Evolutionary conservation across 2,888 invertebrate species (phyloP), one percentile per base, ranked within the genome.

Genomic region (Microplitis deprimator): DNA sequence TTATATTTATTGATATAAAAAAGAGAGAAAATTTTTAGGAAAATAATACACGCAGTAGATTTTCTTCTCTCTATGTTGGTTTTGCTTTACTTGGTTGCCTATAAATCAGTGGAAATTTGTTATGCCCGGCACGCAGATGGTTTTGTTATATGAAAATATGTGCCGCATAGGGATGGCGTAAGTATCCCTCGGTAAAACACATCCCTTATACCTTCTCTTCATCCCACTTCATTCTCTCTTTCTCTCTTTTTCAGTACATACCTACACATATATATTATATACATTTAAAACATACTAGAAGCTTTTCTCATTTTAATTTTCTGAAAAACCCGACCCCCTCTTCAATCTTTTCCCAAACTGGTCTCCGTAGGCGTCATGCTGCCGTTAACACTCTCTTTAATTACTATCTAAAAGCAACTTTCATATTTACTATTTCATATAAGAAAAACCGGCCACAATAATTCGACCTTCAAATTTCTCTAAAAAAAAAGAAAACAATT

Each of bases 91-190:
- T 83, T 76, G 79, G 81, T 82, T 84, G 84, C 83, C 89, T 87
- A 90, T 90, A 90, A 90, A 90, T 90, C 90, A 90, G 89, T 85
- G 84, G 88, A 88, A 89, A 89, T 90, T 90, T 89, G 89, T 90
- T 89, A 89, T 87, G 89, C 89, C 86, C 88, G 86, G 89, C 89
- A 89, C 90, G 89, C 90, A 90, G 90, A 90, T 90, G 90, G 88
- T 90, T 90, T 90, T 89, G 90, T 90, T 90, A 90, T 89, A 90
- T 90, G 89, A 90, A 90, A 90, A 90, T 90, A 90, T 90, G 89
- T 90, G 89, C 89, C 88, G 87, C 87, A 83, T 83, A 84, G 88
- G 88, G 87, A 87, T 85, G 86, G 87, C 84, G 83, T 89, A 89
- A 89, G 89, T 89, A 89, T 88, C 88, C 88, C 88, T 85, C 86